Conservation (phyloP, 2,113 vertebrate species). For the Callopanchax toddi region DNA sequence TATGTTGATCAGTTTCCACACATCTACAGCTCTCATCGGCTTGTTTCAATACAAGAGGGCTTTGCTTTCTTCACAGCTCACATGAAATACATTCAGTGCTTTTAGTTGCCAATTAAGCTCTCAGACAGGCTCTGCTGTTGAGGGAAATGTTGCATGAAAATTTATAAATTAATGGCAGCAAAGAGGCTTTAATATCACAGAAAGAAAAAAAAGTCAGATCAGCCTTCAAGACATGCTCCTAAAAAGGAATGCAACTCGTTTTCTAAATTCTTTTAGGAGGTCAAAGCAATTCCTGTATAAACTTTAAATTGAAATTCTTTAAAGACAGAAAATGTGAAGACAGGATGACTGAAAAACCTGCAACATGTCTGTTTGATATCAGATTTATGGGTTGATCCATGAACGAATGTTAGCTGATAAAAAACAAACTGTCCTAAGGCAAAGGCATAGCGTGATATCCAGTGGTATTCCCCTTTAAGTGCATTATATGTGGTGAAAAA, state of each 20-base stretch:
- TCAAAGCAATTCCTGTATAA: constrained; percentile 23
- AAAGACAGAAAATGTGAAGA: constrained; percentile 11
- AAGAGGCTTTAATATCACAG: constrained; percentile 35
- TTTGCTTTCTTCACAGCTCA: constrained; percentile 78
- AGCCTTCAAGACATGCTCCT: constrained; percentile 35
- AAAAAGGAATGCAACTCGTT: constrained; percentile 56
- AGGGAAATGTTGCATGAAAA: constrained; percentile 49
- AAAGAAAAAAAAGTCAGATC: constrained; percentile 15
- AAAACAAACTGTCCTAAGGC: constrained; percentile 55
- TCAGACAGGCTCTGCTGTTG: constrained; percentile 74
- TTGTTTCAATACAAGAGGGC: constrained; percentile 83
- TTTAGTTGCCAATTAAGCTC: constrained; percentile 80
- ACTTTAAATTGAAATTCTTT: constrained; percentile 11
- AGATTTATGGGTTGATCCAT: constrained; percentile 28
- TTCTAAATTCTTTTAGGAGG: constrained; percentile 23
- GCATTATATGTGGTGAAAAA: constrained; percentile 36
- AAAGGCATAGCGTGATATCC: constrained; percentile 40
- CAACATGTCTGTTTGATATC: constrained; percentile 24
- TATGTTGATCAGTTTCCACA: constrained; percentile 37
- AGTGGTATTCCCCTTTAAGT: constrained; percentile 65
- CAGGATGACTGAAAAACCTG: neutral
- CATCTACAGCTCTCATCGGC: constrained; percentile 49
- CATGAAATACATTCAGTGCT: constrained; percentile 86
- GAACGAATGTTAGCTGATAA: constrained; percentile 21
- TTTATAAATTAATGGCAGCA: constrained; percentile 39